A percentile compares a stretch with the other conserved stretches of the same genome.
These are phyloP conservation scores for Anas platyrhynchos DNA, from an alignment of 2,113 vertebrate species.

Conservation along the genomic window DNA sequence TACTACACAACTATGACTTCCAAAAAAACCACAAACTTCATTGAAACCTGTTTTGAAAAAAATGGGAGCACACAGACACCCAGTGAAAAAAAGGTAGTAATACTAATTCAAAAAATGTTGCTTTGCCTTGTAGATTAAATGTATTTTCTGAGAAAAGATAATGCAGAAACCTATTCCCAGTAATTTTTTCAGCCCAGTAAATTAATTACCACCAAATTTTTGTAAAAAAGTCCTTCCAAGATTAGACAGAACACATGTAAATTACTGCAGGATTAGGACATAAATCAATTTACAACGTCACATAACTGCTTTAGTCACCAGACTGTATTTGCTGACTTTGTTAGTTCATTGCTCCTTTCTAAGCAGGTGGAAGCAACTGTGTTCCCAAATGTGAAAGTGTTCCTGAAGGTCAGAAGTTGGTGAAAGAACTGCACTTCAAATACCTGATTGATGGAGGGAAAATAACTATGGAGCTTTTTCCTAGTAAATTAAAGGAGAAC, in stretches of 20 bases:
- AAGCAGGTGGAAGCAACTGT: background rate
- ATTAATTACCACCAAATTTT: background rate
- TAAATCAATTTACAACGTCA: background rate
- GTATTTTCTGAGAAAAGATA: background rate
- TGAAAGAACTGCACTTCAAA: background rate
- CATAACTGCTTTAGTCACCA: background rate
- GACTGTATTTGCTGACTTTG: background rate
- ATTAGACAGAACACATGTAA: background rate
- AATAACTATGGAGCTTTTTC: background rate
- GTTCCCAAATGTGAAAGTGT: background rate
- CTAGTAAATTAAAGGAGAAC: background rate
- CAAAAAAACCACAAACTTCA: background rate
- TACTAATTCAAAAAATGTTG: background rate
- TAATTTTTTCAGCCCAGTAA: background rate
- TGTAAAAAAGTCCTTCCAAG: background rate
- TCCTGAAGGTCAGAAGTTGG: background rate
- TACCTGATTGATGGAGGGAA: background rate
- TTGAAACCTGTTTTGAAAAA: background rate
- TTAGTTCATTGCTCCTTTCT: background rate
- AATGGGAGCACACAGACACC: background rate
- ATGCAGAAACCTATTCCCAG: background rate
- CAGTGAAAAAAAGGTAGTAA: background rate
- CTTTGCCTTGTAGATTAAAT: background rate
- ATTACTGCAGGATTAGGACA: background rate
- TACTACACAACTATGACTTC: background rate